Evolutionary conservation across 2,888 invertebrate genomes (phyloP).

Genomic region (Hirtodrosophila histrioides): DNA sequence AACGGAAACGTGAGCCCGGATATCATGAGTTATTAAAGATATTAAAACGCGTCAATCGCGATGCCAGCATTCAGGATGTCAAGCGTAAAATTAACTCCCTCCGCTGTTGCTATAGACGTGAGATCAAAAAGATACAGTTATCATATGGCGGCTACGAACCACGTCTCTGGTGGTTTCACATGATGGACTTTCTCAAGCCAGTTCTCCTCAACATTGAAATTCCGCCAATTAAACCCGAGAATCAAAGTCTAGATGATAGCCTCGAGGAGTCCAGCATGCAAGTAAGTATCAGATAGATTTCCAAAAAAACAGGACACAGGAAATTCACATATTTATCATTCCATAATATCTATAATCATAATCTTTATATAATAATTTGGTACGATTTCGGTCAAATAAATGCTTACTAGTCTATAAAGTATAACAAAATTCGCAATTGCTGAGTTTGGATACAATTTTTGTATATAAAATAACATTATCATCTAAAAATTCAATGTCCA

Average conservation of each 20-base stretch:
- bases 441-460: too few relatives aligned
- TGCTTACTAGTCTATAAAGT: too few relatives aligned
- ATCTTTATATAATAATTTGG: too few relatives aligned
- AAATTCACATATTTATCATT: too few relatives aligned
- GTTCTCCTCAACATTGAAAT: slow-evolving; percentile 42
- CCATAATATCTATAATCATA: too few relatives aligned
- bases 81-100: slow-evolving; percentile 68
- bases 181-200: slow-evolving; percentile 62
- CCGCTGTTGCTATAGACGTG: slow-evolving; percentile 64
- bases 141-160: slow-evolving; percentile 48
- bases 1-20: slow-evolving; percentile 52
- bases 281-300: slow-evolving; percentile 35
- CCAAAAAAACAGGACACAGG: neutral
- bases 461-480: too few relatives aligned
- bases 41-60: slow-evolving; percentile 49
- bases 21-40: slow-evolving; percentile 59
- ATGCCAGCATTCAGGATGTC: slow-evolving; percentile 51
- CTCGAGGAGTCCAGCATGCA: slow-evolving; percentile 58
- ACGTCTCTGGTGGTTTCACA: slow-evolving; percentile 65
- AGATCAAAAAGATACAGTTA: slow-evolving; percentile 55
- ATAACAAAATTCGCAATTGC: too few relatives aligned
- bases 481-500: too few relatives aligned
- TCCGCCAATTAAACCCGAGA: slow-evolving; percentile 19
- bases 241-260: slow-evolving; percentile 42
- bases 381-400: too few relatives aligned